These are phyloP conservation scores for Carettochelys insculpta DNA, from an alignment of 2,113 vertebrate species.

Conservation along the genomic window DNA sequence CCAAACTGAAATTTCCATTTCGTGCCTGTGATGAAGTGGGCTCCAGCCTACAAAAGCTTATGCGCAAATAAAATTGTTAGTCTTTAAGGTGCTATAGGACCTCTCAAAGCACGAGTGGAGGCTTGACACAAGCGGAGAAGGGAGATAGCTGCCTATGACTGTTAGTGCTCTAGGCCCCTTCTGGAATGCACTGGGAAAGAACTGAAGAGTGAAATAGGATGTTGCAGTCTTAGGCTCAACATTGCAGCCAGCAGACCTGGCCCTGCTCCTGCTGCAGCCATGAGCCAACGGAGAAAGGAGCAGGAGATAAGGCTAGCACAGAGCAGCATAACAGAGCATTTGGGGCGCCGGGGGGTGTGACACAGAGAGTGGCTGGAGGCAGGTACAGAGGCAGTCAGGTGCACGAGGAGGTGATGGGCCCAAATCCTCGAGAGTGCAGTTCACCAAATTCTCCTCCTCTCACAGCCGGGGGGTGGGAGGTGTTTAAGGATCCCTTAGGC, in stretches of 20 bases:
- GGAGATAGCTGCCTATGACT: neutral
- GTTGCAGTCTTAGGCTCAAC: neutral
- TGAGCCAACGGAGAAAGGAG: neutral
- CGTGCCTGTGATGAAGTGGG: too few relatives aligned
- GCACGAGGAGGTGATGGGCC: neutral
- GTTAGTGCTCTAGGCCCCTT: neutral
- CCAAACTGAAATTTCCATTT: too few relatives aligned
- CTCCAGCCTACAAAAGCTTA: too few relatives aligned
- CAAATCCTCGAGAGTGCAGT: neutral
- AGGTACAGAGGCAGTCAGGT: neutral
- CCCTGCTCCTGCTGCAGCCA: neutral
- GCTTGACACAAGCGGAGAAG: accelerated
- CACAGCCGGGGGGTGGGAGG: neutral
- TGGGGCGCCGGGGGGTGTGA: neutral
- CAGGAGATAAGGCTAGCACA: neutral
- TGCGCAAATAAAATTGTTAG: too few relatives aligned
- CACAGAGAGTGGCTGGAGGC: neutral
- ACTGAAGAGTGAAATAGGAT: neutral
- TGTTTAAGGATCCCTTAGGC: neutral
- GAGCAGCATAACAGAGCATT: neutral
- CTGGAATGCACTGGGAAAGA: neutral
- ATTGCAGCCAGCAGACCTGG: neutral
- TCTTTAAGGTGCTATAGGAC: too few relatives aligned
- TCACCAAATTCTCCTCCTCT: neutral
- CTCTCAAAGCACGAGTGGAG: accelerated